Evolutionary conservation across 2,888 invertebrate genomes (phyloP).

Genomic region (Argyra leucocephala): DNA sequence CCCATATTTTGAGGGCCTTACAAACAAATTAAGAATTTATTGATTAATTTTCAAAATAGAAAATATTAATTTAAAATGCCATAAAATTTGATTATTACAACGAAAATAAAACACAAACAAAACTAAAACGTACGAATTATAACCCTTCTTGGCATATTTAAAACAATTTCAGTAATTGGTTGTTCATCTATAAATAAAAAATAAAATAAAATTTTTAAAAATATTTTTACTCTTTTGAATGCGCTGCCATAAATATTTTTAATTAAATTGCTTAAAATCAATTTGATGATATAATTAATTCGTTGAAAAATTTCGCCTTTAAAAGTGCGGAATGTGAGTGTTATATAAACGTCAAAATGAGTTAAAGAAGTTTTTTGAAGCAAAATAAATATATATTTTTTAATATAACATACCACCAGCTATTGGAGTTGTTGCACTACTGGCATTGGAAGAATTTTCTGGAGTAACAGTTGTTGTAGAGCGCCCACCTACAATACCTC

Average conservation of each 20-base stretch:
- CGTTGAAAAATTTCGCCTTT: too few species aligned
- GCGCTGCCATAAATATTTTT: not conserved
- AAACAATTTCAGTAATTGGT: slow-evolving; percentile 24
- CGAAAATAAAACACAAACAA: slow-evolving; percentile 15
- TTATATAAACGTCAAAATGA: too few species aligned
- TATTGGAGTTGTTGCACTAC: slow-evolving; percentile 21
- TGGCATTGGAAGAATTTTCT: slow-evolving; percentile 31
- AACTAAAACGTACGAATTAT: slow-evolving; percentile 25
- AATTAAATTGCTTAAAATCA: not conserved
- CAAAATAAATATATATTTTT: not conserved
- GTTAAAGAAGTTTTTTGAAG: too few species aligned
- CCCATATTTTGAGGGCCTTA: not conserved
- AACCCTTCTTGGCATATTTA: slow-evolving; percentile 25
- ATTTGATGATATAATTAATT: too few species aligned
- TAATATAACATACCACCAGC: not conserved
- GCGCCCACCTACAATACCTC: not conserved
- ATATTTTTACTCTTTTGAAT: not conserved
- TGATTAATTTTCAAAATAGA: not conserved
- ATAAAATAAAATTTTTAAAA: slow-evolving; percentile 12
- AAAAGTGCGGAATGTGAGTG: too few species aligned
- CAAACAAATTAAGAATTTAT: slow-evolving; percentile 10
- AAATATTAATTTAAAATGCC: slow-evolving; percentile 15
- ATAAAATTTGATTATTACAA: slow-evolving; percentile 12
- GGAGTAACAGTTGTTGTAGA: slow-evolving; percentile 21
- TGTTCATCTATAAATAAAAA: slow-evolving; percentile 24